phyloP scores from a whole-genome alignment of 2,888 invertebrate genomes.

The Sussaba pulchella region DNA sequence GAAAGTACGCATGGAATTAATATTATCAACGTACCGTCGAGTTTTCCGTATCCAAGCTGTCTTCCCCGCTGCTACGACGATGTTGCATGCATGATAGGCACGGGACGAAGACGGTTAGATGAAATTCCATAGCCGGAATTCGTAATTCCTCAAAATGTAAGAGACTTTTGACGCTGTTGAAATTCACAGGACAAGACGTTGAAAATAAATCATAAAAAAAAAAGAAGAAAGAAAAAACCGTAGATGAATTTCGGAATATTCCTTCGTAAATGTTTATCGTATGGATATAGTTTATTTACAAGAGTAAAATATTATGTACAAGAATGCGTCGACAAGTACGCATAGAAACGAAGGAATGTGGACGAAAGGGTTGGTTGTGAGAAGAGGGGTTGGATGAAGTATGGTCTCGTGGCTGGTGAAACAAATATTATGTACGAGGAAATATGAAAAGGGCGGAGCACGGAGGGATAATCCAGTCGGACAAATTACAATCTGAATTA shows the following conservation, averaged over 20 bases:
- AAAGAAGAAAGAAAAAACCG: slow-evolving; percentile 19
- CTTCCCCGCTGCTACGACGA: no score
- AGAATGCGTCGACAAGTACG: slow-evolving; percentile 77
- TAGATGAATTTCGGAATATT: slow-evolving; percentile 41
- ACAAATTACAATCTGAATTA: slow-evolving; percentile 11
- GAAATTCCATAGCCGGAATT: slow-evolving; percentile 3
- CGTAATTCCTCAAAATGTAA: not conserved
- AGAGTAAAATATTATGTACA: slow-evolving; percentile 84
- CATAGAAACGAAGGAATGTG: slow-evolving; percentile 47
- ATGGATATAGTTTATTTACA: slow-evolving; percentile 84
- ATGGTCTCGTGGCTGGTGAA: slow-evolving; percentile 8
- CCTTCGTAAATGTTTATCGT: slow-evolving; percentile 66
- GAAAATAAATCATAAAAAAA: no score
- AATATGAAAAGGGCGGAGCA: not conserved
- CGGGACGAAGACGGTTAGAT: not conserved
- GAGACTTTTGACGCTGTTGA: not conserved
- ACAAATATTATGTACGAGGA: not conserved
- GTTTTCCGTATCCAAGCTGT: not conserved
- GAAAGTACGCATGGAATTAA: not conserved
- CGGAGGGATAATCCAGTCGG: not conserved
- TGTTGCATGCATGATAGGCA: not conserved
- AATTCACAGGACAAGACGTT: not conserved
- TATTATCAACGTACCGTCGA: slow-evolving; percentile 7
- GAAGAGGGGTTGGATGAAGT: slow-evolving; percentile 55
- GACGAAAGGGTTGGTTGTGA: slow-evolving; percentile 6